Conservation (phyloP, 2,113 vertebrate genomes). For the Beaufortia kweichowensis region DNA sequence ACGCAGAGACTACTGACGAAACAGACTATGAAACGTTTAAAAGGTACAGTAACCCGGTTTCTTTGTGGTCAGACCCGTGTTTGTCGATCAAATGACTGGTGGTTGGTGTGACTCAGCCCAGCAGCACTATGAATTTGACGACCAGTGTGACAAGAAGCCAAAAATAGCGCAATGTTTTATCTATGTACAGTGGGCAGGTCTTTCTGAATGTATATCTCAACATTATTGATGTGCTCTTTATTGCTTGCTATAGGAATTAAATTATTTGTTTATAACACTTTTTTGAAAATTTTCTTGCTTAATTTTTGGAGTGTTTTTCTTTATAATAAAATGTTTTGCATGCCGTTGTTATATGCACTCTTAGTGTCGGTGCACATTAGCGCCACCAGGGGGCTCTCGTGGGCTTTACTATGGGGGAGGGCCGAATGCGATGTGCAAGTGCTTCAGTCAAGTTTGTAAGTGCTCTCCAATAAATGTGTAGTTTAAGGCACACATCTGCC, state of each 20-base stretch:
- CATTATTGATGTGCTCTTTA: background rate
- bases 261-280: background rate
- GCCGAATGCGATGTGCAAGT: too few relatives aligned
- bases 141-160: conserved; percentile 40
- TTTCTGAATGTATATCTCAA: background rate
- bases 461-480: too few relatives aligned
- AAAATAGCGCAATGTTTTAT: conserved; percentile 55
- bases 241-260: background rate
- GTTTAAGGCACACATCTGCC: too few relatives aligned
- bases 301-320: too few relatives aligned
- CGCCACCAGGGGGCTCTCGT: too few relatives aligned
- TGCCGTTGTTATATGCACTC: too few relatives aligned
- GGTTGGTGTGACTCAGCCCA: conserved; percentile 40
- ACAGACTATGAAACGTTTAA: background rate
- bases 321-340: too few relatives aligned
- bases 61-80: background rate
- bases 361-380: too few relatives aligned
- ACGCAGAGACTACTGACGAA: background rate
- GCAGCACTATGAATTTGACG: conserved; percentile 28
- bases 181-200: background rate
- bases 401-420: too few relatives aligned
- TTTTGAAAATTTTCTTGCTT: too few relatives aligned
- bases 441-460: too few relatives aligned
- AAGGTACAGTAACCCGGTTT: background rate
- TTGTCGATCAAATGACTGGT: conserved; percentile 10